Percentiles rank a stretch among this genome's conserved stretches.
These are phyloP conservation scores for Tenthredo mesomela DNA, from an alignment of 2,888 invertebrate species.

Conservation along the genomic window DNA sequence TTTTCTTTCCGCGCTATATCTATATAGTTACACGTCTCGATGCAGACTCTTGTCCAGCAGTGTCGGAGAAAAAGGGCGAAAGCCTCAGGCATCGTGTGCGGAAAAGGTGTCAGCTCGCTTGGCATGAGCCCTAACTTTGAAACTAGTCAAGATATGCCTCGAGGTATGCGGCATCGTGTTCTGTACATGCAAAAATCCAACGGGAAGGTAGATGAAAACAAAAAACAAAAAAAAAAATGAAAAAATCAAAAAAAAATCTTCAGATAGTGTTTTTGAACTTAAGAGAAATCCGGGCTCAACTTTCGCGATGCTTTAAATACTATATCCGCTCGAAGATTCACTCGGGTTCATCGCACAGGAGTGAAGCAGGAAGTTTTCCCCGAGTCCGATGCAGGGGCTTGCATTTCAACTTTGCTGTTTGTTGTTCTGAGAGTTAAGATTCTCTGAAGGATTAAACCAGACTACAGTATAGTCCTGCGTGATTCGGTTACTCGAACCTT, in stretches of 20 bases:
- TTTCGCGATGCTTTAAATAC: neutral
- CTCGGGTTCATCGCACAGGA: neutral
- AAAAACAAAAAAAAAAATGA: neutral
- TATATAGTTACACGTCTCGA: neutral
- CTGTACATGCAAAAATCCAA: neutral
- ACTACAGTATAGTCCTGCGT: neutral
- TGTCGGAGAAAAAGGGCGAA: neutral
- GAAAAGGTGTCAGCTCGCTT: conserved; percentile 26
- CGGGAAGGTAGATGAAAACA: neutral
- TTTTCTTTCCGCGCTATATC: neutral
- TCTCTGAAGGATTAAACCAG: neutral
- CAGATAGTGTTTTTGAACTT: neutral
- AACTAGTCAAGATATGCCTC: conserved; percentile 17
- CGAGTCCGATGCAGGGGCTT: neutral
- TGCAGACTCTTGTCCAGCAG: neutral
- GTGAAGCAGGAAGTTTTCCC: neutral
- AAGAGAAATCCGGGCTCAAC: neutral
- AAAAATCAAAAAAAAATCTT: neutral
- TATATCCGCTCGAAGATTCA: neutral
- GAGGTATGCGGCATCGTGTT: neutral
- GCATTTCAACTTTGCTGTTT: neutral
- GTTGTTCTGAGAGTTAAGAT: neutral
- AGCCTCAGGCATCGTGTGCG: conserved; percentile 17
- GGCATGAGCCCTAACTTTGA: conserved; percentile 32
- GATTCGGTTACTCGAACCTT: neutral